phyloP scores from a whole-genome alignment of 1,140 invertebrate species.

The Psix sp. region DNA sequence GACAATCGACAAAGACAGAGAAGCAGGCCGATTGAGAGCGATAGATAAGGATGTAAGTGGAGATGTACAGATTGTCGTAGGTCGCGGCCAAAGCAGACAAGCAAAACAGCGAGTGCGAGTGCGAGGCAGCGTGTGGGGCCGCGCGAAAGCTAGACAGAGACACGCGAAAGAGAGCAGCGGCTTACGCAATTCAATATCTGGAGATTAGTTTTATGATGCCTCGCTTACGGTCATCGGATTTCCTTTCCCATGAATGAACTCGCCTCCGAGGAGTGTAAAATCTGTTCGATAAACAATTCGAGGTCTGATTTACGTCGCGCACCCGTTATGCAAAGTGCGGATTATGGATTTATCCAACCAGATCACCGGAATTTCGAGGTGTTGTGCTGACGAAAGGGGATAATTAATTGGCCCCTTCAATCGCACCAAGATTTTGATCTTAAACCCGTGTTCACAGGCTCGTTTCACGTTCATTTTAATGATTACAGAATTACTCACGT shows the following conservation, averaged over 20 bases:
- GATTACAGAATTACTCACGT: too few species aligned
- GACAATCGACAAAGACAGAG: constrained; percentile 21
- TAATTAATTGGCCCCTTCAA: constrained; percentile 14
- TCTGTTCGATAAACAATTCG: constrained; percentile 40
- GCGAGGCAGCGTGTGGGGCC: constrained; percentile 4
- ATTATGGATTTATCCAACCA: constrained; percentile 41
- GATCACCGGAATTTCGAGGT: constrained; percentile 25
- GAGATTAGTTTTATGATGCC: constrained; percentile 52
- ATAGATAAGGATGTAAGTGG: constrained; percentile 12
- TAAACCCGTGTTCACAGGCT: neutral
- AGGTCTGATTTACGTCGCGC: constrained; percentile 25
- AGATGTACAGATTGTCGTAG: constrained; percentile 33
- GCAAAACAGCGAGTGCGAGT: constrained; percentile 6
- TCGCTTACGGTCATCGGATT: constrained; percentile 42
- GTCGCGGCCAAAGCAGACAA: constrained; percentile 19
- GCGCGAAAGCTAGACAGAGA: constrained; percentile 19
- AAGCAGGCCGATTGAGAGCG: neutral
- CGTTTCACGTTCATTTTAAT: neutral
- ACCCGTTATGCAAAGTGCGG: constrained; percentile 33
- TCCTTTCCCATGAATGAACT: constrained; percentile 46
- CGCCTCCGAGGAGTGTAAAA: constrained; percentile 42
- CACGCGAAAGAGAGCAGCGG: constrained; percentile 52
- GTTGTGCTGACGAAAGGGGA: constrained; percentile 3
- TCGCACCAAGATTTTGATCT: neutral
- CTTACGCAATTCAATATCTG: constrained; percentile 63